Conservation (phyloP, 92 coral and sea anemone species). For the Plumapathes pennacea region DNA sequence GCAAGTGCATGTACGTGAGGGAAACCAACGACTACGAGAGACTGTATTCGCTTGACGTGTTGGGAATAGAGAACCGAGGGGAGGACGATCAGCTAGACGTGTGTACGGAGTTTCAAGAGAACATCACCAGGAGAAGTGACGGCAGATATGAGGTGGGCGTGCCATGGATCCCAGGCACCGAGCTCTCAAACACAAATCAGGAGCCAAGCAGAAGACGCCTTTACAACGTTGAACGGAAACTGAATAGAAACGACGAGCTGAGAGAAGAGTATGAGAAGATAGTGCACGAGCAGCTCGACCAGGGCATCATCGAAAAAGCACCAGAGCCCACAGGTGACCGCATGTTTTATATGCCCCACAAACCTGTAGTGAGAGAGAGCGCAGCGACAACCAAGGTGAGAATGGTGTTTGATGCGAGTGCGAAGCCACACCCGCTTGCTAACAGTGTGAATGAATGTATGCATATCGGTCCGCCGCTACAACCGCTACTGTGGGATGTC, state of each 20-base stretch:
- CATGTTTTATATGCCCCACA: conserved; percentile 46
- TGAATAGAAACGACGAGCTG: not conserved
- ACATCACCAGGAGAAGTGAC: conserved; percentile 18
- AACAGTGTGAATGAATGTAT: conserved; percentile 53
- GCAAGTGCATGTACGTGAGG: conserved; percentile 35
- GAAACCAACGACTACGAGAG: conserved; percentile 21
- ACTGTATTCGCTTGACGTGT: conserved; percentile 18
- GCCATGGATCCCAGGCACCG: conserved; percentile 50
- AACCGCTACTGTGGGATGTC: conserved; percentile 63
- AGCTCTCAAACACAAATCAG: conserved; percentile 24
- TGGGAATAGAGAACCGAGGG: conserved; percentile 33
- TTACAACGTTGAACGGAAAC: conserved; percentile 10
- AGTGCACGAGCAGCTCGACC: conserved; percentile 18
- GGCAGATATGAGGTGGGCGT: conserved; percentile 51
- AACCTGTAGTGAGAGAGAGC: conserved; percentile 47
- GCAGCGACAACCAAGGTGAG: conserved; percentile 61
- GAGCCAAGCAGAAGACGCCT: conserved; percentile 19
- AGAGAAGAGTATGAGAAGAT: conserved; percentile 10
- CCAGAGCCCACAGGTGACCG: conserved; percentile 13
- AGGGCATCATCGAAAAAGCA: conserved; percentile 18
- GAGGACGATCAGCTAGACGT: conserved; percentile 33
- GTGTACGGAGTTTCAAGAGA: conserved; percentile 35
- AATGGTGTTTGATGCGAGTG: conserved; percentile 4
- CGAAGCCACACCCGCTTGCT: conserved; percentile 12
- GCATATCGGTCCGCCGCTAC: conserved; percentile 50